Base-by-base conservation (phyloP, 2,113 vertebrate species). In the Anas platyrhynchos region DNA sequence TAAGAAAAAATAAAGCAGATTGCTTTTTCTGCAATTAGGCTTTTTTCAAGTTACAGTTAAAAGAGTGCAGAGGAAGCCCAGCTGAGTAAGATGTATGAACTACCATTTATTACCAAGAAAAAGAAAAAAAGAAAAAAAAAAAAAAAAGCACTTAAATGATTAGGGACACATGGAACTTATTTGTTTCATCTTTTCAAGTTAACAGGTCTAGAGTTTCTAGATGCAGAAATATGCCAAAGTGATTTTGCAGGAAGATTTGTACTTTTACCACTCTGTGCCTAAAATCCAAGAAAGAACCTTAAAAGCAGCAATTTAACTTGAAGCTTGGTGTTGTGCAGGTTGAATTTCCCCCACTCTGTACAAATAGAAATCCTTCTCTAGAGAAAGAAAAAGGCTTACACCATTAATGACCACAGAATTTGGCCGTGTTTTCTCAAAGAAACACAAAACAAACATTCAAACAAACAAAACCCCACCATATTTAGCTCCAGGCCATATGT, bases 401-500 rank as follows among this genome's bases (percentile, higher is more conserved):
- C 43, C n/a, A 21, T 54, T 80, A 80, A 31, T 69, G 46, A 16
- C 27, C 73, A 32, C 50, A 67, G 48, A 72, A 75, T 93, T 81
- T 86, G 66, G 14, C 44, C 67, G 27, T 54, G 46, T 16, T 16
- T 89, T 91, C 83, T 11, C 0, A 52, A 72, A 48, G 46, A 48
- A 48, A 21, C 46, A 48, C 20, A 48, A 83, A 89, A 72, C 48
- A 50, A 50, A 50, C 48, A 50, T 23, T 11, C 48, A 23, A 22
- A 50, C 48, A 26, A 11, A 22, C 22, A 83, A 87, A 32, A 10
- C 4, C 13, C 21, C 46, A 48, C 46, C 4, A 13, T 11, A 16
- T 46, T 74, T 78, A 90, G 91, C 69, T 88, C 27, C 74, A 84
- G 76, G 88, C 92, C 93, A 92, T 91, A 93, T 95, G 93, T 88